Conservation (phyloP, 2,888 invertebrate species). For the Chaetoderma sp. region DNA sequence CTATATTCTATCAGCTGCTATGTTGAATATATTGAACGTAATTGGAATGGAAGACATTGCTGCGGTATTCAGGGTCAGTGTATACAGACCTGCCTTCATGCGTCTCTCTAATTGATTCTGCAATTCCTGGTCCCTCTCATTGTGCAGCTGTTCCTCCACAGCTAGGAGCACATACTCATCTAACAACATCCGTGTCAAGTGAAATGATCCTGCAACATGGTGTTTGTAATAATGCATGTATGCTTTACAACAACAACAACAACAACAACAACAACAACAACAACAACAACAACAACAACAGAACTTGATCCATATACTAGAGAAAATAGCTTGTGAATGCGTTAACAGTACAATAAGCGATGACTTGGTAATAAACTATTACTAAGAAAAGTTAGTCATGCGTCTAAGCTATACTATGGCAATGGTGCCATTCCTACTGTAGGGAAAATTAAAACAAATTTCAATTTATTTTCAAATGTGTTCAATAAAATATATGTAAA, state of each 20-base stretch:
- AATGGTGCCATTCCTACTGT: too few relatives aligned
- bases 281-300: background rate
- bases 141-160: conserved; percentile 65
- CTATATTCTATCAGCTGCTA: too few relatives aligned
- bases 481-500: too few relatives aligned
- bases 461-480: too few relatives aligned
- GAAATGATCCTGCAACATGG: conserved; percentile 65
- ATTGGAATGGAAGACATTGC: too few relatives aligned
- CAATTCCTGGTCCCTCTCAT: conserved; percentile 64
- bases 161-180: conserved; percentile 69
- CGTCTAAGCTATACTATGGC: too few relatives aligned
- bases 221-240: too few relatives aligned
- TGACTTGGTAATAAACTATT: too few relatives aligned
- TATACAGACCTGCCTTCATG: conserved; percentile 60
- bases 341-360: background rate
- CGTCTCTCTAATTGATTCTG: conserved; percentile 63
- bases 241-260: background rate
- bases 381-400: too few relatives aligned
- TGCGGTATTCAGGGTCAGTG: too few relatives aligned
- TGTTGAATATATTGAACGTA: too few relatives aligned
- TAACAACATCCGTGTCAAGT: conserved; percentile 67
- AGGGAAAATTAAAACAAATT: too few relatives aligned
- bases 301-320: background rate
- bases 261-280: background rate
- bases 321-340: background rate